These are phyloP conservation scores for Triops longicaudatus DNA, from an alignment of 1,140 invertebrate genomes.

Conservation along the genomic window DNA sequence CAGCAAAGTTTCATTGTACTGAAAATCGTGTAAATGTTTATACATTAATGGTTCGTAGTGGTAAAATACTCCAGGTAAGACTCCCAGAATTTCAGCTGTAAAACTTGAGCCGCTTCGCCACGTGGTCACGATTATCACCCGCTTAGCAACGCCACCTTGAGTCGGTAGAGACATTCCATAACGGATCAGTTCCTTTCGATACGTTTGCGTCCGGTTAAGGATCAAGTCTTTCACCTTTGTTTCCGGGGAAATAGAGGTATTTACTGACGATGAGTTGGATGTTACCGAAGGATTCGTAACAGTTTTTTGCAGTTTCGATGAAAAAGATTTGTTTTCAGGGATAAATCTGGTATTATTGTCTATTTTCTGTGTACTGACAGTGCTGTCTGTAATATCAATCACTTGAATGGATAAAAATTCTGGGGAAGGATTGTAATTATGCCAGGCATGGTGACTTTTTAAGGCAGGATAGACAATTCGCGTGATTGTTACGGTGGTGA, in stretches of 20 bases:
- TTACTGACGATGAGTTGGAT: background rate
- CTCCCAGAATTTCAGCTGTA: constrained; percentile 58
- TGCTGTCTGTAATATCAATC: no score
- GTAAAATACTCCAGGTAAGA: background rate
- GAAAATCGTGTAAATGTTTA: background rate
- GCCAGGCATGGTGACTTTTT: no score
- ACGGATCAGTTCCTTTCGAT: background rate
- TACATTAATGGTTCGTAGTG: background rate
- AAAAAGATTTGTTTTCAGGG: no score
- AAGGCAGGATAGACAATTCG: no score
- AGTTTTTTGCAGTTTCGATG: background rate
- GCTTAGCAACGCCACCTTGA: background rate
- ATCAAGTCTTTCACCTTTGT: background rate
- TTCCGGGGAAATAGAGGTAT: background rate
- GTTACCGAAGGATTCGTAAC: background rate
- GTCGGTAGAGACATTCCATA: background rate
- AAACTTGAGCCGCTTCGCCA: constrained; percentile 81
- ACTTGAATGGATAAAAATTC: no score
- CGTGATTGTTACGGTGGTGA: no score
- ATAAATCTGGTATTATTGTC: no score
- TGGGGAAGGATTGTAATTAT: no score
- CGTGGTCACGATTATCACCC: constrained; percentile 59
- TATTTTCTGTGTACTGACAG: background rate
- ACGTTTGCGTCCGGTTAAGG: background rate
- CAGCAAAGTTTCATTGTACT: background rate